These are phyloP conservation scores for Coenobita brevimanus DNA, from an alignment of 1,140 invertebrate genomes.

Conservation along the genomic window DNA sequence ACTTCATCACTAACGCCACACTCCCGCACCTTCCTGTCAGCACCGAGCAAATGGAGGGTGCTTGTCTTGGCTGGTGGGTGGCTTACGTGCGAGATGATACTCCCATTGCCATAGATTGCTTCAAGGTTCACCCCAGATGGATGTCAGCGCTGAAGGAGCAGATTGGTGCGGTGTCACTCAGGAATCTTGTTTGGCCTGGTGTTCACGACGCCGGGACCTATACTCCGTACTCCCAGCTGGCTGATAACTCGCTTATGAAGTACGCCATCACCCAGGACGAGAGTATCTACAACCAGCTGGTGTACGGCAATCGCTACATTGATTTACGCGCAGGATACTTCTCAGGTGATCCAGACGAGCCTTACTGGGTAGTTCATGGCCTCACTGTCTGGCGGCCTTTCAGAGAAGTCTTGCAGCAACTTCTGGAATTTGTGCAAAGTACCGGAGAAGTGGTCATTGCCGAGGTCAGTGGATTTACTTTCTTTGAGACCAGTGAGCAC, in stretches of 20 bases:
- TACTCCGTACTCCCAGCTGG: constrained; percentile 37
- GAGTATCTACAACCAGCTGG: constrained; percentile 71
- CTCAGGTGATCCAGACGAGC: neutral
- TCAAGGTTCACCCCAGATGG: constrained; percentile 80
- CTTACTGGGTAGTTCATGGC: constrained; percentile 68
- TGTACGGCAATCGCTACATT: constrained; percentile 71
- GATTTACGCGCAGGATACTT: constrained; percentile 71
- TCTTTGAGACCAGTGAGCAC: constrained; percentile 70
- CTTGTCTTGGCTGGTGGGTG: constrained; percentile 75
- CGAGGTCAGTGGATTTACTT: constrained; percentile 71
- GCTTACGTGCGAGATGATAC: constrained; percentile 75
- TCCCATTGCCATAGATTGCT: constrained; percentile 76
- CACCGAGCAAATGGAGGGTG: constrained; percentile 62
- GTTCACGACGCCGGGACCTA: constrained; percentile 82
- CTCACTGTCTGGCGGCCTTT: constrained; percentile 68
- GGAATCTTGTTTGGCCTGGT: constrained; percentile 80
- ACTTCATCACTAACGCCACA: constrained; percentile 66
- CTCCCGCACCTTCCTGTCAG: constrained; percentile 57
- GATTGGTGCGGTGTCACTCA: constrained; percentile 76
- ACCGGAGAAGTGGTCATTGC: constrained; percentile 72
- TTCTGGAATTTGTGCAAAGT: constrained; percentile 70
- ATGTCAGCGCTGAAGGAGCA: constrained; percentile 77
- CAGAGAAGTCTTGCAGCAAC: constrained; percentile 67
- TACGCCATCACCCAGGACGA: constrained; percentile 70
- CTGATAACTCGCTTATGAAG: constrained; percentile 43